phyloP scores from a whole-genome alignment of 2,113 vertebrate species.

The Saccopteryx bilineata region DNA sequence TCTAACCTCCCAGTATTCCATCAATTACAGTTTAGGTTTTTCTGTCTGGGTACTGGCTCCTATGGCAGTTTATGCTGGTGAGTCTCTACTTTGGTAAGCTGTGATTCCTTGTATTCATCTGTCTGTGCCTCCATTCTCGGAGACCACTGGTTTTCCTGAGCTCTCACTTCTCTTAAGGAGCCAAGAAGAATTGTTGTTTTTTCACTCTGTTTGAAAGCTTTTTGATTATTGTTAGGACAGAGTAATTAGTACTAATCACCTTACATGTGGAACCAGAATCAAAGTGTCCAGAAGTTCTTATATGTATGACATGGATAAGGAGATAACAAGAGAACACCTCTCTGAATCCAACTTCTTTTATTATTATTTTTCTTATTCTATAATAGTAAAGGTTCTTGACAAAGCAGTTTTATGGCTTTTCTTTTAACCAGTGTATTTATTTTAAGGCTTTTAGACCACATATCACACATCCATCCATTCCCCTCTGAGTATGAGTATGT shows the following conservation, averaged over 20 bases:
- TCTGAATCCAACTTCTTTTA: background rate
- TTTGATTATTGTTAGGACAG: background rate
- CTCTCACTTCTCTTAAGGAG: background rate
- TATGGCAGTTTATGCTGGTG: background rate
- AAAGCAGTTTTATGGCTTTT: background rate
- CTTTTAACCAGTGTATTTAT: background rate
- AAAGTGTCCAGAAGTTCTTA: background rate
- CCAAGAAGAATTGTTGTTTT: background rate
- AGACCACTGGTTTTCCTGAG: background rate
- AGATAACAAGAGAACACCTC: background rate
- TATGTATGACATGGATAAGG: background rate
- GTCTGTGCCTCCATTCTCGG: background rate
- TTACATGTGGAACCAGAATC: background rate
- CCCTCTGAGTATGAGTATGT: background rate
- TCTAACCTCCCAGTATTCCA: background rate
- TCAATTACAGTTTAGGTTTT: background rate
- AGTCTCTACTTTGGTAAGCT: background rate
- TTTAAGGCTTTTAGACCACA: background rate
- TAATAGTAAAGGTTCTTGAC: background rate
- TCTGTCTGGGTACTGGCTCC: background rate
- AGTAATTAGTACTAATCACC: background rate
- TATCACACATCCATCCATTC: background rate
- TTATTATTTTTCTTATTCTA: background rate
- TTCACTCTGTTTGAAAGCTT: background rate
- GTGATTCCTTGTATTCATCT: background rate